Evolutionary conservation across 2,888 invertebrate species (phyloP), one percentile per base, ranked within the genome.

Genomic region (Psylliodes chrysocephalus): DNA sequence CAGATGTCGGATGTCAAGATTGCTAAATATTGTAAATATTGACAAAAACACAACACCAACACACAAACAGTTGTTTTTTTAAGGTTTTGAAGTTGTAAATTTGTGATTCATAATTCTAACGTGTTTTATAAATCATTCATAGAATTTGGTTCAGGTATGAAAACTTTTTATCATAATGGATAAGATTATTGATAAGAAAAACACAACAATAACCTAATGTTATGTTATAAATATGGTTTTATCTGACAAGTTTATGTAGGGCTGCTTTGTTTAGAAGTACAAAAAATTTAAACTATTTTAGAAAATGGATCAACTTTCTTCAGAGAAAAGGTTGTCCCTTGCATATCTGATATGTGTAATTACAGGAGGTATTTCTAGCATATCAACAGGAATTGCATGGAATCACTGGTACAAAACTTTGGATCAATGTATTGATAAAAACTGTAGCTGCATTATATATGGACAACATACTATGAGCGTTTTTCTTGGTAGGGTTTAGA

Each of bases 371-470:
- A 75, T 73, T 18, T 75, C 80, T 0, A 80, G 80, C 59, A 83
- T 88, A 65, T 86, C 86, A 47, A 78, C 85, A 28, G 90, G 88
- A 2, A 85, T 90, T 57, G 87, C 88, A 0, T 90, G 89, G 85
- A 85, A 87, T 46, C 90, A 91, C 76, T 91, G 91, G 91, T 85
- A 85, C 47, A 83, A 85, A 14, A 90, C 90, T 0, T 81, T 91
- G 1, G 89, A 90, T 73, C 86, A 88, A 46, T 90, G 90, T 71
- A 85, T 86, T 0, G 88, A 89, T 71, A 86, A 85, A 2, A 90
- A 89, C 74, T 91, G 90, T 74, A 90, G 90, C 40, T 91, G 91
- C 73, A 88, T 90, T 71, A 82, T 91, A 35, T 89, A 87, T 77
- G 90, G 89, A 1, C 81, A 86, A 56, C 86, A 87, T 72, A 88